Evolutionary conservation across 1,140 invertebrate species (phyloP).

Genomic region (Aphelinus atriplicis): DNA sequence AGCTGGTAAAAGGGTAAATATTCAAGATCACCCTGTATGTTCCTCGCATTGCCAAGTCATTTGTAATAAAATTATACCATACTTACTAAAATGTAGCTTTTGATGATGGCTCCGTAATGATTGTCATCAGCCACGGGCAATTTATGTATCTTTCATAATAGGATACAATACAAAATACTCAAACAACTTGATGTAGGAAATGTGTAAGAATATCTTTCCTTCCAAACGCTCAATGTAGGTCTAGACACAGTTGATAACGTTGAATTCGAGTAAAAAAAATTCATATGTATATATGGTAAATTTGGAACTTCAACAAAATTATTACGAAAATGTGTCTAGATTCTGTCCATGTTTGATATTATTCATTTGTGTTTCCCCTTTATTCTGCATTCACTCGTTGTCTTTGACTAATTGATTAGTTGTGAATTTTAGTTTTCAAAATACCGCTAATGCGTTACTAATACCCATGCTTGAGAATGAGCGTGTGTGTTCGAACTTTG

Average conservation of each 20-base stretch:
- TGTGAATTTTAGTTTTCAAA: not conserved
- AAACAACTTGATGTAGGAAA: too few relatives aligned
- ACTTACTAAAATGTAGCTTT: slow-evolving; percentile 24
- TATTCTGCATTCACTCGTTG: not conserved
- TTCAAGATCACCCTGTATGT: slow-evolving; percentile 50
- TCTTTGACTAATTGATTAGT: slow-evolving; percentile 20
- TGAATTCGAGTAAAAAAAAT: too few relatives aligned
- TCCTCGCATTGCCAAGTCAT: slow-evolving; percentile 31
- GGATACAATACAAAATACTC: too few relatives aligned
- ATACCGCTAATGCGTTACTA: slow-evolving; percentile 15
- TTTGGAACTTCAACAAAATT: too few relatives aligned
- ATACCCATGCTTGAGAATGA: slow-evolving; percentile 21
- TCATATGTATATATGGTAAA: too few relatives aligned
- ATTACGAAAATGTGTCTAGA: too few relatives aligned
- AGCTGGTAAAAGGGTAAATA: slow-evolving; percentile 72
- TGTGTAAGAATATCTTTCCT: too few relatives aligned
- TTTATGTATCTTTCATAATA: not conserved
- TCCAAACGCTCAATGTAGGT: too few relatives aligned
- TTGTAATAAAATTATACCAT: slow-evolving; percentile 17
- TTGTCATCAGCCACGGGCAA: slow-evolving; percentile 30
- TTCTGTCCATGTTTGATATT: slow-evolving; percentile 27
- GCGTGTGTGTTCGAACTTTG: slow-evolving; percentile 14
- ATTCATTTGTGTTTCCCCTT: slow-evolving; percentile 1
- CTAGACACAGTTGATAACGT: too few relatives aligned
- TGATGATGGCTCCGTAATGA: not conserved